phyloP scores from a whole-genome alignment of 2,888 invertebrate species.

The Sarcophaga carnaria region DNA sequence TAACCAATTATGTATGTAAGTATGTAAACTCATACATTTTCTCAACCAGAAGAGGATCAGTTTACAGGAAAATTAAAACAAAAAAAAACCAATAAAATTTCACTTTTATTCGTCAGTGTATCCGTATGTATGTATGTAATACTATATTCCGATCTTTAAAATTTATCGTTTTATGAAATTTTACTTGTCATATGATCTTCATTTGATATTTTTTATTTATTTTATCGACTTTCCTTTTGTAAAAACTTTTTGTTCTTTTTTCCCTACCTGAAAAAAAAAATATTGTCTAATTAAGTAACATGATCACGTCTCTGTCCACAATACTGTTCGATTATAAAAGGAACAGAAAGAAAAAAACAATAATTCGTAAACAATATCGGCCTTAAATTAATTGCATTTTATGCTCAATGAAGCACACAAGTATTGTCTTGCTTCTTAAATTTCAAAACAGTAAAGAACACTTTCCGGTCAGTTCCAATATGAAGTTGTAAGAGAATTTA shows the following conservation, averaged over 20 bases:
- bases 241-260: slow-evolving; percentile 1
- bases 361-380: slow-evolving; percentile 40
- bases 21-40: too few species aligned
- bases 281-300: slow-evolving; percentile 56
- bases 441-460: slow-evolving; percentile 40
- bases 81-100: too few species aligned
- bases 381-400: slow-evolving; percentile 62
- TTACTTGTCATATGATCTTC: not conserved
- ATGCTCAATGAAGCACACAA: slow-evolving; percentile 60
- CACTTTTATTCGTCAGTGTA: too few species aligned
- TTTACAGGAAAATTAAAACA: too few species aligned
- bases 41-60: too few species aligned
- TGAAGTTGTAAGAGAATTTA: not conserved
- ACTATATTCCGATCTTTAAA: not conserved
- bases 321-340: not conserved
- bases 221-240: slow-evolving; percentile 22
- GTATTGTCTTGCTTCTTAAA: slow-evolving; percentile 36
- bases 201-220: not conserved
- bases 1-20: too few species aligned
- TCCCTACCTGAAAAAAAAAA: slow-evolving; percentile 24
- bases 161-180: not conserved
- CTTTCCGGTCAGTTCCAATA: slow-evolving; percentile 43
- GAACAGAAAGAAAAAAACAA: slow-evolving; percentile 32
- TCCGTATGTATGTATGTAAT: too few species aligned
- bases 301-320: slow-evolving; percentile 63